These are phyloP conservation scores for Fragum sueziense DNA, from an alignment of 2,888 invertebrate species.

Conservation along the genomic window DNA sequence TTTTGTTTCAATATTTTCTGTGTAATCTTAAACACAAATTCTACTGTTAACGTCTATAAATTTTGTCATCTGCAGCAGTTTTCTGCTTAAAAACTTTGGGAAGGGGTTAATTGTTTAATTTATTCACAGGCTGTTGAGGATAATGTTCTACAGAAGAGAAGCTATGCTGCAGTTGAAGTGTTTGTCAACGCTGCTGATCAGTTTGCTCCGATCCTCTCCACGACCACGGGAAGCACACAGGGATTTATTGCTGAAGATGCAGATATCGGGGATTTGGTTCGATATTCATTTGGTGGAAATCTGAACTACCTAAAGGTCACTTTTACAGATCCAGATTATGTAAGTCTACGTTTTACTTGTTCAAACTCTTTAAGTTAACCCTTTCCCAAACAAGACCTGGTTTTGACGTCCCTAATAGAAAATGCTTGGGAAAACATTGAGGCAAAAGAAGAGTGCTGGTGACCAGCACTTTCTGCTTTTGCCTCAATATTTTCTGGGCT, in stretches of 20 bases:
- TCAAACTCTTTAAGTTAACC: no score
- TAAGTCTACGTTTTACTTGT: constrained; percentile 50
- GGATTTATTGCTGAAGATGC: constrained; percentile 74
- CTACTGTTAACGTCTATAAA: no score
- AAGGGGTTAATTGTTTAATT: not conserved
- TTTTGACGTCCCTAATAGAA: no score
- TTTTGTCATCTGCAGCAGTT: no score
- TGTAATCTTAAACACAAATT: no score
- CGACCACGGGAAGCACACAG: constrained; percentile 47
- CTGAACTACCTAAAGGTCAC: constrained; percentile 59
- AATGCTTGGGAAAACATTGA: no score
- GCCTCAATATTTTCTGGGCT: no score
- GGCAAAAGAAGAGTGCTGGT: no score
- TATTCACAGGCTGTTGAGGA: constrained; percentile 7
- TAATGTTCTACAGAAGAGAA: constrained; percentile 61
- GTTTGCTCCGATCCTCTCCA: constrained; percentile 65
- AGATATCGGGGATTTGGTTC: constrained; percentile 58
- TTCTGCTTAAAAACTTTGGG: no score
- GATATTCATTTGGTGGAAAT: constrained; percentile 8
- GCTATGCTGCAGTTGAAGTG: constrained; percentile 65
- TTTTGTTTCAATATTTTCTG: no score
- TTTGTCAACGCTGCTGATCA: constrained; percentile 66
- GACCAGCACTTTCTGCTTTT: no score
- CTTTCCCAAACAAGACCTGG: no score
- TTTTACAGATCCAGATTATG: constrained; percentile 73